Evolutionary conservation across 2,113 vertebrate species (phyloP).

Genomic region (Sceloporus undulatus): DNA sequence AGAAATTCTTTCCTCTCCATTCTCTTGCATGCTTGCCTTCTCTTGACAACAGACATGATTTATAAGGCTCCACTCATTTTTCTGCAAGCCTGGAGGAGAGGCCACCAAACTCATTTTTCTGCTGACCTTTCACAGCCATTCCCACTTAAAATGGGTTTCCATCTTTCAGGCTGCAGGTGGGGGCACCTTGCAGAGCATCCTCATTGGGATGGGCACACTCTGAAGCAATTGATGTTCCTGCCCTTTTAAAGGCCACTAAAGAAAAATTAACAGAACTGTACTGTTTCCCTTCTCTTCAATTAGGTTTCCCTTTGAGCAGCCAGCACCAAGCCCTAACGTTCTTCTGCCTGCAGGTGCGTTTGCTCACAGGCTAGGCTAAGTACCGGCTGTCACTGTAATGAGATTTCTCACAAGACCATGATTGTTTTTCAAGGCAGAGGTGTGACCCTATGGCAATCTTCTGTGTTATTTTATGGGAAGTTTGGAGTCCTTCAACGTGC

Average conservation of each 20-base stretch:
- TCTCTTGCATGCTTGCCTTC: neutral
- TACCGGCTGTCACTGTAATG: neutral
- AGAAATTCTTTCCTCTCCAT: accelerated
- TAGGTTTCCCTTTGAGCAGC: neutral
- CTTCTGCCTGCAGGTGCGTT: too few species aligned
- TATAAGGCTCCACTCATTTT: conserved; percentile 17
- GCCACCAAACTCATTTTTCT: neutral
- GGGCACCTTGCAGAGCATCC: neutral
- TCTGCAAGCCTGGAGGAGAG: neutral
- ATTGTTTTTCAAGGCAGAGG: neutral
- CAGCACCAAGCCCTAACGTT: accelerated
- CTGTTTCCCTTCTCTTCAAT: neutral
- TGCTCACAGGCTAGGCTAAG: neutral
- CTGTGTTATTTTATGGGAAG: neutral
- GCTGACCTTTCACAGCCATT: conserved; percentile 38
- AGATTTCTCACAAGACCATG: neutral
- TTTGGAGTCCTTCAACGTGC: neutral
- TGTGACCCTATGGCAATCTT: too few species aligned
- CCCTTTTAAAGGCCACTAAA: conserved; percentile 8
- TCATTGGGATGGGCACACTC: neutral
- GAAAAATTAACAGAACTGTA: neutral
- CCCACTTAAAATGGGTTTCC: conserved; percentile 45
- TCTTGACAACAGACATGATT: neutral
- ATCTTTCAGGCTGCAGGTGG: neutral
- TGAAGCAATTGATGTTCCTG: neutral